phyloP scores from a whole-genome alignment of 1,140 invertebrate species.

The Apis cerana region DNA sequence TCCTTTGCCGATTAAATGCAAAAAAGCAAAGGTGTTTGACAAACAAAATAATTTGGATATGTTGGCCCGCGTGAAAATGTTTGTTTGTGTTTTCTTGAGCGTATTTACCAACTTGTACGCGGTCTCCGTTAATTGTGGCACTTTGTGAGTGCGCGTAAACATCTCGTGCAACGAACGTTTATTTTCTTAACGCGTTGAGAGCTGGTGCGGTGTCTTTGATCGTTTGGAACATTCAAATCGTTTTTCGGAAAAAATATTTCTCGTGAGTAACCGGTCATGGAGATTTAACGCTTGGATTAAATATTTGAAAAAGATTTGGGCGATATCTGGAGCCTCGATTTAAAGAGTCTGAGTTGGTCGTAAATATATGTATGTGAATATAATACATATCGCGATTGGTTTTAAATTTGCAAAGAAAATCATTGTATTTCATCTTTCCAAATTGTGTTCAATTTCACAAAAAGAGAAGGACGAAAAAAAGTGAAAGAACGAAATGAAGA shows the following conservation, averaged over 20 bases:
- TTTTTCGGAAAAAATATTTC: neutral
- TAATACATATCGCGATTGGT: too few species aligned
- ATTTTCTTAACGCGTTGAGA: neutral
- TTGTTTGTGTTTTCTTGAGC: conserved; percentile 12
- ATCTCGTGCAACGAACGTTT: neutral
- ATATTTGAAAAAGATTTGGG: too few species aligned
- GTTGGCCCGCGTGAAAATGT: neutral
- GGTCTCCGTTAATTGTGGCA: neutral
- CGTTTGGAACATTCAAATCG: neutral
- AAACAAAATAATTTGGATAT: neutral
- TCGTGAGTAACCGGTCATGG: neutral
- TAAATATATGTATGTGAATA: too few species aligned
- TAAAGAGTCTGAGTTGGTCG: too few species aligned
- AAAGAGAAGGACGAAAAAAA: too few species aligned
- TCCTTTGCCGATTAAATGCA: neutral
- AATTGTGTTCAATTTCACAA: too few species aligned
- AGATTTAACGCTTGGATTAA: too few species aligned
- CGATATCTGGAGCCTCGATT: too few species aligned
- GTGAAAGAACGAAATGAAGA: too few species aligned
- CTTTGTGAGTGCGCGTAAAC: neutral
- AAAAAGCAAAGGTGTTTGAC: neutral
- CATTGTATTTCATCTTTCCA: too few species aligned
- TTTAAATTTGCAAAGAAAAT: too few species aligned
- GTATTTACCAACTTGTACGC: conserved; percentile 14
- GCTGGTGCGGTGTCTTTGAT: neutral